These are phyloP conservation scores for Python bivittatus DNA, from an alignment of 2,113 vertebrate species.

Conservation along the genomic window DNA sequence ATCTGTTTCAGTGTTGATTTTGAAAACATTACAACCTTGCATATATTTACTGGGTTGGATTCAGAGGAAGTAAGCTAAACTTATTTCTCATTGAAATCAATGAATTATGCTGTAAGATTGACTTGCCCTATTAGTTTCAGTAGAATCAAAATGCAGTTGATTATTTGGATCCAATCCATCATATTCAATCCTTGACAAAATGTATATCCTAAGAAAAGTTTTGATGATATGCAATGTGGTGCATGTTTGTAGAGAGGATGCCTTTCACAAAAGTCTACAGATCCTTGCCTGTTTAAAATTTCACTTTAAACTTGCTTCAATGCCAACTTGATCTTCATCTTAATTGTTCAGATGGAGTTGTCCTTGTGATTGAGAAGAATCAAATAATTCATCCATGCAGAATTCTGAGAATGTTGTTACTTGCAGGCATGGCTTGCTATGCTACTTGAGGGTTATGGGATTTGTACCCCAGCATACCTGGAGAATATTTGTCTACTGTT, in stretches of 20 bases:
- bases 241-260: not conserved
- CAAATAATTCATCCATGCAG: not conserved
- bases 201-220: not conserved
- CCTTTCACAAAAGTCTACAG: not conserved
- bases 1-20: not conserved
- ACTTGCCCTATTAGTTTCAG: not conserved
- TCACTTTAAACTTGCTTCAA: not conserved
- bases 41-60: not conserved
- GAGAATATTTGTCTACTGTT: not conserved
- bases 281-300: not conserved
- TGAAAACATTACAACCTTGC: not conserved
- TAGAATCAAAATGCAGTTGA: not conserved
- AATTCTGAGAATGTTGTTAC: not conserved
- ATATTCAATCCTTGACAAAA: not conserved
- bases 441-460: too few relatives aligned
- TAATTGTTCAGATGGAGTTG: not conserved
- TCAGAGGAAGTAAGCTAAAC: not conserved
- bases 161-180: not conserved
- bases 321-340: not conserved
- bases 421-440: not conserved
- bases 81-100: not conserved
- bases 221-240: not conserved
- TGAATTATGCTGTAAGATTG: not conserved
- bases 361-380: not conserved
- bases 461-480: not conserved